Evolutionary conservation across 1,140 invertebrate genomes (phyloP).

Genomic region (Harlomillsia oculata): DNA sequence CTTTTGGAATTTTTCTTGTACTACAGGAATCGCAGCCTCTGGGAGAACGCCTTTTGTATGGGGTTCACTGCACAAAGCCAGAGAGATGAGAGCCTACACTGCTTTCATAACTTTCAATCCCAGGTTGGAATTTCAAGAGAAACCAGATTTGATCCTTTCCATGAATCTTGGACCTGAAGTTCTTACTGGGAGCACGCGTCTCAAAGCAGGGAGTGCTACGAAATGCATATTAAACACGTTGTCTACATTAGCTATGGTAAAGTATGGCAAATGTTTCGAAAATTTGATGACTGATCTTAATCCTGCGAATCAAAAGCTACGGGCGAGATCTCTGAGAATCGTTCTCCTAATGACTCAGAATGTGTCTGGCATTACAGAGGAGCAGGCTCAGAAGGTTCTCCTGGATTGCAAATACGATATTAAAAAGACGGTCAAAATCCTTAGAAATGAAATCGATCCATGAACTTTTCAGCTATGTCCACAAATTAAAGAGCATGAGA

Average conservation of each 20-base stretch:
- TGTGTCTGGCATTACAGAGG: neutral
- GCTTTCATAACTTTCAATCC: slow-evolving; percentile 29
- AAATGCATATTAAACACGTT: slow-evolving; percentile 38
- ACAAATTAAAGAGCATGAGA: no score
- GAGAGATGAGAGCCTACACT: slow-evolving; percentile 15
- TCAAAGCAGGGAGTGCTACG: slow-evolving; percentile 37
- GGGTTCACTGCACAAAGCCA: slow-evolving; percentile 24
- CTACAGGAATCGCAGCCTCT: slow-evolving; percentile 26
- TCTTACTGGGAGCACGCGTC: slow-evolving; percentile 37
- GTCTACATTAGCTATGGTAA: slow-evolving; percentile 37
- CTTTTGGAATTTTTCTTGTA: no score
- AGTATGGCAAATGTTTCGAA: slow-evolving; percentile 34
- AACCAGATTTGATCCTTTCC: slow-evolving; percentile 20
- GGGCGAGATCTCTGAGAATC: slow-evolving; percentile 29
- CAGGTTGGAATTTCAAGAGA: slow-evolving; percentile 8
- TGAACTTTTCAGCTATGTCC: no score
- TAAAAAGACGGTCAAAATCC: slow-evolving; percentile 14
- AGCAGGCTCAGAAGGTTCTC: slow-evolving; percentile 7
- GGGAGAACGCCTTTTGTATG: slow-evolving; percentile 32
- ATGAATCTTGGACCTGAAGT: slow-evolving; percentile 36
- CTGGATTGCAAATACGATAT: slow-evolving; percentile 23
- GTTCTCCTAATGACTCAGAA: slow-evolving; percentile 13
- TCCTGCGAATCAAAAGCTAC: slow-evolving; percentile 34
- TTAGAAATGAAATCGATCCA: no score
- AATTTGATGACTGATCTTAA: slow-evolving; percentile 36